phyloP scores from a whole-genome alignment of 2,888 invertebrate species.

The Adelognathus sp. region DNA sequence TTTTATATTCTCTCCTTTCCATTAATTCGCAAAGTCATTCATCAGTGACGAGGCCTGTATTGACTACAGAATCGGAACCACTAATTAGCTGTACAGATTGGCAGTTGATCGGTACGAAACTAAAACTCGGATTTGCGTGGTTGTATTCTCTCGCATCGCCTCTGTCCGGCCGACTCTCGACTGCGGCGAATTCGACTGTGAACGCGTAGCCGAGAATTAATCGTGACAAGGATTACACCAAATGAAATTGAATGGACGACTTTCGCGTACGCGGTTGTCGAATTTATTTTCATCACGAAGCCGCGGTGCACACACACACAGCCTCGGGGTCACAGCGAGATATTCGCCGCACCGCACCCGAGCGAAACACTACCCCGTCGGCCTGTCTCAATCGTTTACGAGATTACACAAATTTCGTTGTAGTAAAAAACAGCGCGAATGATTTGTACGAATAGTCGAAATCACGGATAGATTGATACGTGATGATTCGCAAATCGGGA shows the following conservation, averaged over 20 bases:
- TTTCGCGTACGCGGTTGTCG: conserved; percentile 41
- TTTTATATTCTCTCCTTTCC: no score
- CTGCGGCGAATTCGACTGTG: conserved; percentile 37
- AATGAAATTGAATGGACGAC: conserved; percentile 55
- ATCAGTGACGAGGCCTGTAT: neutral
- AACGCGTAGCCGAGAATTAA: conserved; percentile 48
- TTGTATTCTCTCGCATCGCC: neutral
- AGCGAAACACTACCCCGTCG: neutral
- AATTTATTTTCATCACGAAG: conserved; percentile 53
- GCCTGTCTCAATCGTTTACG: conserved; percentile 13
- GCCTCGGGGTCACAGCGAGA: conserved; percentile 11
- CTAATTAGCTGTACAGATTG: neutral
- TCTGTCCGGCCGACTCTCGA: neutral
- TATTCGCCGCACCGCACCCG: neutral
- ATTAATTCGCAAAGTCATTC: no score
- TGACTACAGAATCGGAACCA: no score
- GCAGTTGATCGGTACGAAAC: neutral
- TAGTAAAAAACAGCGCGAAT: neutral
- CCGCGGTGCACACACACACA: neutral
- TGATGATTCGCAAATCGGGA: neutral
- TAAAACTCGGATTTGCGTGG: neutral
- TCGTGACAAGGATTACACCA: conserved; percentile 48
- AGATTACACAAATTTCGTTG: conserved; percentile 17
- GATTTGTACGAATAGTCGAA: neutral
- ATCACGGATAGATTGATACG: neutral